These are phyloP conservation scores for Vidua macroura DNA, from an alignment of 2,113 vertebrate genomes.

Conservation along the genomic window DNA sequence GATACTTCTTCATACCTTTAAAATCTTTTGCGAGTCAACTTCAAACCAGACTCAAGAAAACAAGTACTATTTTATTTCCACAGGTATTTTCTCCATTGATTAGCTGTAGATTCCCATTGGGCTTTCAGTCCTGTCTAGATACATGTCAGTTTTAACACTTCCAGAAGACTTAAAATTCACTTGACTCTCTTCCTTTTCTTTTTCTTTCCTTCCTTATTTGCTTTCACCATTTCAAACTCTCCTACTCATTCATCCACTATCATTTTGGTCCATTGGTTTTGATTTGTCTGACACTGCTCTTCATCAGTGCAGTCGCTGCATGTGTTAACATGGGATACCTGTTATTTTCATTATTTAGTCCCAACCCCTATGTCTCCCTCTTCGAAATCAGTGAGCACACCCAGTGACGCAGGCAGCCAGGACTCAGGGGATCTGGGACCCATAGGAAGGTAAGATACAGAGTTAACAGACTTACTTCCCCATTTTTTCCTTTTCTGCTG, in stretches of 20 bases:
- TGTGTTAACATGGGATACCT: constrained; percentile 84
- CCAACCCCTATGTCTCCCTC: constrained; percentile 95
- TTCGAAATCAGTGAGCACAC: constrained; percentile 98
- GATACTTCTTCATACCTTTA: background rate
- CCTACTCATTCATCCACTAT: constrained; percentile 70
- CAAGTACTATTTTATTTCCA: background rate
- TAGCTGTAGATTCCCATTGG: constrained; percentile 39
- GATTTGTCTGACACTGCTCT: constrained; percentile 79
- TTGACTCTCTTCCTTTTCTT: constrained; percentile 80
- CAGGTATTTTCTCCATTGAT: constrained; percentile 28
- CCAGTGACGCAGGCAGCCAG: constrained; percentile 96
- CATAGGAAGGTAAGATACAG: constrained; percentile 84
- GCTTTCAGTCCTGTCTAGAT: constrained; percentile 67
- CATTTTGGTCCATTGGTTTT: constrained; percentile 75
- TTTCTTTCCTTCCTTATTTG: constrained; percentile 70
- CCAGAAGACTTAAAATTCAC: constrained; percentile 72
- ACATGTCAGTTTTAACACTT: constrained; percentile 73
- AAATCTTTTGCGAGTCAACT: background rate
- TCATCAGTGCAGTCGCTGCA: constrained; percentile 82
- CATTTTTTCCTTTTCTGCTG: background rate
- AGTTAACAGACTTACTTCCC: background rate
- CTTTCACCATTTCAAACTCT: constrained; percentile 79
- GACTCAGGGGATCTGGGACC: constrained; percentile 90
- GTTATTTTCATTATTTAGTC: constrained; percentile 91
- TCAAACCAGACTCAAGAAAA: background rate